Conservation (phyloP, 2,113 vertebrate species). For the Gavialis gangeticus region DNA sequence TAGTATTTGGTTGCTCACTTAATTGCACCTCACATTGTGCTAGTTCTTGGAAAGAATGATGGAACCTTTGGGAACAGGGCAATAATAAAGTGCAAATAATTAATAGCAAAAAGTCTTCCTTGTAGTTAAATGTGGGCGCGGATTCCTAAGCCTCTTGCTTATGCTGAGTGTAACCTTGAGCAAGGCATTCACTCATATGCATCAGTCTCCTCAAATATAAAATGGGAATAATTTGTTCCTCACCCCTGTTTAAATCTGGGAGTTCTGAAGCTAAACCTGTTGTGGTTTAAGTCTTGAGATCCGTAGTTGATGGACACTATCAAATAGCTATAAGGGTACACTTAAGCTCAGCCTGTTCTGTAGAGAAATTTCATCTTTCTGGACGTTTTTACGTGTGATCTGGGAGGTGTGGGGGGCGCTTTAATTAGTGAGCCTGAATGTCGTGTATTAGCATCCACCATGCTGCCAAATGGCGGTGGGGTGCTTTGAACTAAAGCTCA, state of each 20-base stretch:
- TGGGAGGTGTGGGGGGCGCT: too few species aligned
- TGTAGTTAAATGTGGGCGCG: too few species aligned
- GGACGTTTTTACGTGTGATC: too few species aligned
- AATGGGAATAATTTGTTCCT: not conserved
- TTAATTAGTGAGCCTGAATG: too few species aligned
- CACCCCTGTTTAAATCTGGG: not conserved
- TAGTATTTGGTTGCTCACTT: not conserved
- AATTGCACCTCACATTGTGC: not conserved
- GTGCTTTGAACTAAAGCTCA: too few species aligned
- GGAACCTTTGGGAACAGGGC: not conserved
- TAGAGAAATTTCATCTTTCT: not conserved
- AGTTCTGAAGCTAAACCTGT: not conserved
- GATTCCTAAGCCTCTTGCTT: too few species aligned
- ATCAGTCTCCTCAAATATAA: not conserved
- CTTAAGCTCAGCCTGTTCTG: not conserved
- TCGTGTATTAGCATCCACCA: too few species aligned
- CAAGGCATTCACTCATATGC: not conserved
- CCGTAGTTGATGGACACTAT: not conserved
- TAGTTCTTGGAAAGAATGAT: not conserved
- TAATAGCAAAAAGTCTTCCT: not conserved
- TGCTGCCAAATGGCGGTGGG: too few species aligned
- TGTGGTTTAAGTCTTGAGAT: not conserved
- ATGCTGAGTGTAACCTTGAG: too few species aligned
- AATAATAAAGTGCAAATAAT: not conserved
- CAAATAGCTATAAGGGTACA: not conserved